A percentile compares a stretch with the other conserved stretches of the same genome.
phyloP scores from a whole-genome alignment of 2,888 invertebrate species.

The Schrankia costaestrigalis region DNA sequence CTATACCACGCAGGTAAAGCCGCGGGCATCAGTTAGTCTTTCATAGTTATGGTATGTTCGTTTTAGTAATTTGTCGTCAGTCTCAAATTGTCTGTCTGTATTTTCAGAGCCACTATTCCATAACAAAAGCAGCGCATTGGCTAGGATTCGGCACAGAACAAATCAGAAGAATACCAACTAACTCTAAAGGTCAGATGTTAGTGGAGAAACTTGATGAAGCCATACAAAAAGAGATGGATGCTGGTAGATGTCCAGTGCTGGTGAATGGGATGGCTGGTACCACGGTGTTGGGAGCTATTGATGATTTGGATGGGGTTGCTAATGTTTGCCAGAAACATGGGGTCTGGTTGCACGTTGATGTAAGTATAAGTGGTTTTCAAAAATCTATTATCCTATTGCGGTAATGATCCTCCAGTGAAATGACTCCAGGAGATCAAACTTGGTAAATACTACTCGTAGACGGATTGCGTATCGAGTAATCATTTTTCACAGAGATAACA shows the following conservation, averaged over 20 bases:
- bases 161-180: constrained; percentile 83
- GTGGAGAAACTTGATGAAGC: constrained; percentile 80
- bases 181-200: constrained; percentile 85
- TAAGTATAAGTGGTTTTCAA: constrained; percentile 53
- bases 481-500: no score
- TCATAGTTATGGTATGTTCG: no score
- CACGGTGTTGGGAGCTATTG: constrained; percentile 91
- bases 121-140: constrained; percentile 90
- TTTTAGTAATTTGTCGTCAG: background rate
- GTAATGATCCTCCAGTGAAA: no score
- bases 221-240: constrained; percentile 66
- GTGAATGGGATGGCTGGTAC: constrained; percentile 90
- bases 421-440: no score
- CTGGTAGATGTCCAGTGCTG: constrained; percentile 82
- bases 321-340: constrained; percentile 84
- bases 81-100: background rate
- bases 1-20: no score
- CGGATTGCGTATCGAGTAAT: no score
- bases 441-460: no score
- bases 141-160: constrained; percentile 91
- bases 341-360: constrained; percentile 92
- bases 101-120: constrained; percentile 88
- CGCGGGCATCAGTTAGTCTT: no score
- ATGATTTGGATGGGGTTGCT: constrained; percentile 85
- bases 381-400: no score